Evolutionary conservation across 2,113 vertebrate species (phyloP), one percentile per base, ranked within the genome.

Genomic region (Lycaon pictus): DNA sequence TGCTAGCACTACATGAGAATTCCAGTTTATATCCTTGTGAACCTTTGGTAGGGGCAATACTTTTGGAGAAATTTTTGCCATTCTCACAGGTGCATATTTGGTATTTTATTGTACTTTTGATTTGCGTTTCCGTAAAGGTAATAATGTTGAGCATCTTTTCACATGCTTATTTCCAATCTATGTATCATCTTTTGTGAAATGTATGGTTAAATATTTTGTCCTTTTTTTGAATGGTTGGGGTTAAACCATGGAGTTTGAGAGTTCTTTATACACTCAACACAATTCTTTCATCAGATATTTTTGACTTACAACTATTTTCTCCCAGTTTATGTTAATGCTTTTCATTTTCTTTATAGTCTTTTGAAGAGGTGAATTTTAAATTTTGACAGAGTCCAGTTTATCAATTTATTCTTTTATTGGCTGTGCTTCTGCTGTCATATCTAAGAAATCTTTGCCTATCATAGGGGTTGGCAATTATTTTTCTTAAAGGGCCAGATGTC

Each of bases 361-460:
- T 81, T 76, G 63, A 94, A 81, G 32, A 79, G 25, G 3, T n/a
- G 48, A 58, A 11, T 84, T 94, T 96, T 65, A 85, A 67, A 82
- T 62, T 27, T 71, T 87, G 11, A 83, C 37, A 11, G 87, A 71
- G 8, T 22, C 0, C 11, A 32, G 29, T 72, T 58, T 51, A 71
- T 55, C 19, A n/a, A 2, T 48, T 60, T 92, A 48, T 37, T 83
- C 53, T 82, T 82, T 83, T 67, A 72, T 62, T 15, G 3, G 37
- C 23, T 17, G 4, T 65, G 0, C 8, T 91, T 93, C 65, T 88
- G 22, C 11, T 84, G 2, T 84, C 71, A 67, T 58, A 37, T 43
- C 27, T 85, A 74, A 84, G 56, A 37, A 74, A 63, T 69, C 37
- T 43, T 81, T 93, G 4, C 20, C n/a, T 72, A 58, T 25, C 2